phyloP scores from a whole-genome alignment of 1,140 invertebrate species.

The Brachionus manjavacas region DNA sequence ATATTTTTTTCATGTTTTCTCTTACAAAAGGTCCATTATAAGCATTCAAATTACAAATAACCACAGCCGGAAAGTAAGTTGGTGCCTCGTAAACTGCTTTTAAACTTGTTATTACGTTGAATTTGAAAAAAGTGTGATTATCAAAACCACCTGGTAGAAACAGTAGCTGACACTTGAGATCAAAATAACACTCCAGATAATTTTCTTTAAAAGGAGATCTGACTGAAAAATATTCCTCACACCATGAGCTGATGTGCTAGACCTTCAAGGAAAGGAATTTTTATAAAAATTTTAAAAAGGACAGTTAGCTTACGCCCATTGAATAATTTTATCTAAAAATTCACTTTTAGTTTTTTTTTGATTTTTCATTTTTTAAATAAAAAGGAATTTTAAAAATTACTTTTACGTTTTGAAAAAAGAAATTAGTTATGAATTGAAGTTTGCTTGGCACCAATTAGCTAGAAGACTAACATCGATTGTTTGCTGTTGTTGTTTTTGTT shows the following conservation, averaged over 20 bases:
- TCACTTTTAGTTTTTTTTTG: no score
- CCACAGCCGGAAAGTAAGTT: background rate
- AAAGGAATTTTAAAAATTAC: no score
- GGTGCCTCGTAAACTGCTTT: background rate
- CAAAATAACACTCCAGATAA: background rate
- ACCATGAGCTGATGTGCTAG: background rate
- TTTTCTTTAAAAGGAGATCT: background rate
- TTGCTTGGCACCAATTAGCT: no score
- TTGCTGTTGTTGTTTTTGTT: no score
- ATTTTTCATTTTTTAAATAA: no score
- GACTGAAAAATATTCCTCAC: background rate
- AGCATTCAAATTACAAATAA: slow-evolving; percentile 14
- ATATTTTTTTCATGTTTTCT: background rate
- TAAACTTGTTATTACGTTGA: background rate
- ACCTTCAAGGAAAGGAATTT: background rate
- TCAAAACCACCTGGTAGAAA: background rate
- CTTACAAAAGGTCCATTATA: background rate
- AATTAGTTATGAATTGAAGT: no score
- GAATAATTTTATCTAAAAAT: background rate
- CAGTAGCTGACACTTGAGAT: background rate
- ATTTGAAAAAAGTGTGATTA: background rate
- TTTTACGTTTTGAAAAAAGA: no score
- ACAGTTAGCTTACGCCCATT: background rate
- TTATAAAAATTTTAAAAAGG: background rate
- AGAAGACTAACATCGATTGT: no score